Conservation (phyloP, 2,797 vertebrate genomes). For the Pangasius macronema region DNA sequence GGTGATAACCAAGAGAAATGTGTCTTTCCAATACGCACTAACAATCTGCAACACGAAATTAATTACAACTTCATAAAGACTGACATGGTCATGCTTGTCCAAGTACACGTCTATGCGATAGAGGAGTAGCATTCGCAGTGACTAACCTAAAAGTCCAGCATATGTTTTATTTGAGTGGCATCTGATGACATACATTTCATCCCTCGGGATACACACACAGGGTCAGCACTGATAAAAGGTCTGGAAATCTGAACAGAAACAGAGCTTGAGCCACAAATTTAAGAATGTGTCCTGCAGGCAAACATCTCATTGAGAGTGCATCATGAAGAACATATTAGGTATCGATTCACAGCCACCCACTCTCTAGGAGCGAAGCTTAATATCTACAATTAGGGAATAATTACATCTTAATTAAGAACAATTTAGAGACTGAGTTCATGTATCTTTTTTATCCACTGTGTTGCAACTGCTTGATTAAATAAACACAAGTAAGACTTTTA, state of each 20-base stretch:
- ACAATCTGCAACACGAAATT: slow-evolving; percentile 56
- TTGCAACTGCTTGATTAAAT: slow-evolving; percentile 19
- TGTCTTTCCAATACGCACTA: slow-evolving; percentile 48
- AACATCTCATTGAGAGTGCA: background rate
- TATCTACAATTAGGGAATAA: slow-evolving; percentile 38
- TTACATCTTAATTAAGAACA: slow-evolving; percentile 39
- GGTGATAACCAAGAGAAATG: background rate
- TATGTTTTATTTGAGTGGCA: slow-evolving; percentile 27
- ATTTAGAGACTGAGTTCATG: background rate
- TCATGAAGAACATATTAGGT: slow-evolving; percentile 16
- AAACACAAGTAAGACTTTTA: slow-evolving; percentile 20
- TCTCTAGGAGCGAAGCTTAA: background rate
- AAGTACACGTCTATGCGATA: slow-evolving; percentile 17
- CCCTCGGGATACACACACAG: slow-evolving; percentile 5
- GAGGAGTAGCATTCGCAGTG: background rate
- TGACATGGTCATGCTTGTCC: slow-evolving; percentile 20
- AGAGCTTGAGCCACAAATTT: background rate
- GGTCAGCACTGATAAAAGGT: slow-evolving; percentile 7
- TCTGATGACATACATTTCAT: slow-evolving; percentile 39
- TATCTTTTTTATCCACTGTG: slow-evolving; percentile 10
- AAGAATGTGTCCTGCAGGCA: slow-evolving; percentile 7
- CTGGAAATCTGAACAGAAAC: slow-evolving; percentile 20
- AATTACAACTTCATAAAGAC: slow-evolving; percentile 63
- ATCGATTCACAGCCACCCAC: slow-evolving; percentile 25
- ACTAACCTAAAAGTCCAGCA: slow-evolving; percentile 30